Base-by-base conservation (phyloP, 1,140 invertebrate genomes). In the Cyrtorhinus lividipennis region DNA sequence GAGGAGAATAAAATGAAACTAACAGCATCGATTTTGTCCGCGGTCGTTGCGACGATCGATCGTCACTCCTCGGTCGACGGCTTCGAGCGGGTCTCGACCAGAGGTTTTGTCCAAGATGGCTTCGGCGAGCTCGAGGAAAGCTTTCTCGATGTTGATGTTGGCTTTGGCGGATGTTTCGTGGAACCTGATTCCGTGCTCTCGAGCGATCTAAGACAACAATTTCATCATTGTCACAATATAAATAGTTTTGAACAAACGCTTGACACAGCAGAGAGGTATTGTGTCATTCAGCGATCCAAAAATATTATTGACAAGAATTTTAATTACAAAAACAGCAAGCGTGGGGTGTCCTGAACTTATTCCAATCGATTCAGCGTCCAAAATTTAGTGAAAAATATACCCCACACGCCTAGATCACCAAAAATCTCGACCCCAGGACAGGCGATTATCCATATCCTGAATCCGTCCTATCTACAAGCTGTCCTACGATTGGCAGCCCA, bases 131-230 rank as follows among this genome's bases (percentile, higher is more conserved):
- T 97, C 93, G 72, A 90, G 92, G 78, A 99, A 99, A 59, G 95
- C 95, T 71, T 86, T 84, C 71, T 99, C 95, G 64, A 99, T 96
- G 76, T 99, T 98, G 70, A 96, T 90, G 71, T 96, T 95, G 62
- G 92, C 89, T 76, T 98, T 98, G 44, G 96, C 96, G 68, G 94
- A 97, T 22, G 96, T 99, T 80, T 99, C 96, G 85, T 98, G 88
- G 79, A 99, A 99, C 72, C 91, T 86, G 67, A 98, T 96, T 66
- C 91, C 84, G 79, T 98, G 94, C 76, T 98, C 94, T 72, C 90
- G 78, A n/a, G 95, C 95, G 80, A 98, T 92, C 86, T 95, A 74
- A 69, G 78, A 77, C 62, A 26, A 73, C 73, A n/a, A n/a, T n/a
- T n/a, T n/a, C n/a, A n/a, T n/a, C n/a, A n/a, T n/a, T n/a, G n/a